A percentile compares a stretch with the other conserved stretches of the same genome.
Evolutionary conservation across 2,888 invertebrate species (phyloP).

Genomic region (Drosophila nr. medialis): DNA sequence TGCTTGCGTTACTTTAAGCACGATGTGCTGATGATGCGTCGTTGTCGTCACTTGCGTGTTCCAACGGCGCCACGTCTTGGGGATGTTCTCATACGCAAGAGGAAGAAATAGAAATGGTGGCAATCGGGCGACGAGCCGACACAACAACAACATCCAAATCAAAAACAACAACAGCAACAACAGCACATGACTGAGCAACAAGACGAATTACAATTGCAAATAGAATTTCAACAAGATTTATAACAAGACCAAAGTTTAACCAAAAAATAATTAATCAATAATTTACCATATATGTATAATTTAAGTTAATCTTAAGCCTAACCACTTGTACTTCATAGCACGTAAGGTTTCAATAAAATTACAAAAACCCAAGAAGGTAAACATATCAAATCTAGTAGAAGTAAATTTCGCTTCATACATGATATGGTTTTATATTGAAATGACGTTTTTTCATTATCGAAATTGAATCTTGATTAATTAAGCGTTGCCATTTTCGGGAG

Average conservation of each 20-base stretch:
- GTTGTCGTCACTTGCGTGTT: slow-evolving; percentile 90
- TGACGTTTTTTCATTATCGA: not conserved
- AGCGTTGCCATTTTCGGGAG: not conserved
- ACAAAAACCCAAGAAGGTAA: slow-evolving; percentile 8
- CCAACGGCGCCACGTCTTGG: slow-evolving; percentile 81
- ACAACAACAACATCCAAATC: slow-evolving; percentile 22
- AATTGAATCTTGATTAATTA: not conserved
- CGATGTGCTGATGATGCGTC: slow-evolving; percentile 88
- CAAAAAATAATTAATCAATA: slow-evolving; percentile 24
- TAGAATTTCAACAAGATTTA: slow-evolving; percentile 64
- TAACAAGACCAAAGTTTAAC: slow-evolving; percentile 60
- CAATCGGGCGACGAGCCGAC: slow-evolving; percentile 22
- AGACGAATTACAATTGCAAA: slow-evolving; percentile 58
- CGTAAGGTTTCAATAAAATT: slow-evolving; percentile 65
- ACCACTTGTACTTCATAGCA: slow-evolving; percentile 78
- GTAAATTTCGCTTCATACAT: not conserved
- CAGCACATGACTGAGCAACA: slow-evolving; percentile 69
- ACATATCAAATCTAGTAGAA: not conserved
- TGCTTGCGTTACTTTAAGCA: slow-evolving; percentile 92
- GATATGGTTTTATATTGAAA: not conserved
- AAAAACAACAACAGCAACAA: slow-evolving; percentile 43
- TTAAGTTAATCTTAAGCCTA: slow-evolving; percentile 60
- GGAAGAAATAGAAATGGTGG: slow-evolving; percentile 55
- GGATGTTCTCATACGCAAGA: slow-evolving; percentile 74
- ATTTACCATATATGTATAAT: slow-evolving; percentile 4